Evolutionary conservation across 2,797 vertebrate genomes (phyloP), one percentile per base, ranked within the genome.

Genomic region (Rallus crepitans): DNA sequence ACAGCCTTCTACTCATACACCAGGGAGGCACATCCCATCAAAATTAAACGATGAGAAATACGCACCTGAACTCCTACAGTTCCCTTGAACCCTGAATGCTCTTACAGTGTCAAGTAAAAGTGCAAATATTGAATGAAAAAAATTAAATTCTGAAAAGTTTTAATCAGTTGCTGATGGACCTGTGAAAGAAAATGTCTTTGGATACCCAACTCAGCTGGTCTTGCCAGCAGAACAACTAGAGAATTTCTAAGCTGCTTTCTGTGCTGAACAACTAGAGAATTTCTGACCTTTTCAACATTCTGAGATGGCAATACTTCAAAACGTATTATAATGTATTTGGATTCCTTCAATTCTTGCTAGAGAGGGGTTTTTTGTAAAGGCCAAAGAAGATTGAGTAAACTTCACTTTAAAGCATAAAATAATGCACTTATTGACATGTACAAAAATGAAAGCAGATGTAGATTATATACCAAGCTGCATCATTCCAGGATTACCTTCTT

Each of bases 401-500:
- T n/a, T 24, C 30, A 66, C 9, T 68, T 63, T 18, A 87, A 86
- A 92, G 47, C 6, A 81, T 13, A 79, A 76, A 93, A 70, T 57
- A 88, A 75, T 9, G 7, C 13, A 30, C 15, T 90, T 77, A 63
- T 1, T 80, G 45, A 57, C 31, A 71, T 1, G 23, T 33, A 3
- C 63, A 78, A 75, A 70, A 82, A 57, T 5, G 4, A 30, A 60
- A 78, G 85, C 15, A 55, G 6, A 80, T 24, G 75, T 0, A 55
- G n/a, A 40, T 47, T 6, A 57, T 50, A 60, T 6, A 89, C 7
- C 40, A 78, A 72, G 48, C 10, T 25, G 40, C 35, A 69, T 86
- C 37, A 80, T 75, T 64, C 40, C 79, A 87, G 61, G 81, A 97
- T 95, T 98, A 99, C 99, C 98, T 99, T 98, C 99, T 98, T 97